Conservation (phyloP, 2,113 vertebrate species). For the Pogonocichla stellata region DNA sequence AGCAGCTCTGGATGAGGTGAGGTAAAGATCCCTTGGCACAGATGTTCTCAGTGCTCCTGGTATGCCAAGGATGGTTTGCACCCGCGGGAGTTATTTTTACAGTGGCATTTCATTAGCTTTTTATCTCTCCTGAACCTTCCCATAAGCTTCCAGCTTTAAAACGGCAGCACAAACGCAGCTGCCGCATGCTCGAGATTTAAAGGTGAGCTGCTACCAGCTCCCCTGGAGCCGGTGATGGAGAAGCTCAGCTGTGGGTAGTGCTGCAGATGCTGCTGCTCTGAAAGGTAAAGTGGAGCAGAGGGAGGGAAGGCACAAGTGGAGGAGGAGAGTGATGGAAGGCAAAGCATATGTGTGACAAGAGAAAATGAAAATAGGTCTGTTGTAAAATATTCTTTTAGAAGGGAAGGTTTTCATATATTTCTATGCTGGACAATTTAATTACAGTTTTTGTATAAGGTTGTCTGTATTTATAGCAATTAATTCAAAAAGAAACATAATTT, state of each 20-base stretch:
- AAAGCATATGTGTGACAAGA: not conserved
- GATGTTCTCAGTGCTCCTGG: not conserved
- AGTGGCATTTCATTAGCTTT: not conserved
- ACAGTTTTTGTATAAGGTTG: not conserved
- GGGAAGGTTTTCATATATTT: not conserved
- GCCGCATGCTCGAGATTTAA: fast-evolving
- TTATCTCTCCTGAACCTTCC: not conserved
- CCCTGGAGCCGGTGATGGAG: not conserved
- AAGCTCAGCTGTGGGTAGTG: not conserved
- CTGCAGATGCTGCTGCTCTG: not conserved
- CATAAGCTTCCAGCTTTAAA: not conserved
- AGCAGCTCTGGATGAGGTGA: not conserved
- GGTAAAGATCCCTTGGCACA: not conserved
- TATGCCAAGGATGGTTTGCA: not conserved
- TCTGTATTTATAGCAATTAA: not conserved
- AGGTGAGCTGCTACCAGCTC: not conserved
- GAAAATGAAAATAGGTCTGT: not conserved
- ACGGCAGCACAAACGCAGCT: fast-evolving
- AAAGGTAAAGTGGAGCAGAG: not conserved
- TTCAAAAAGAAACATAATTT: not conserved
- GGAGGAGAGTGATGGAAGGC: not conserved
- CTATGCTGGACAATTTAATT: not conserved
- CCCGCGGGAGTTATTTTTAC: not conserved
- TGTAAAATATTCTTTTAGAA: not conserved
- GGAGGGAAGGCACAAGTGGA: not conserved